phyloP scores from a whole-genome alignment of 1,140 invertebrate species.

The Zaprionus taronus region DNA sequence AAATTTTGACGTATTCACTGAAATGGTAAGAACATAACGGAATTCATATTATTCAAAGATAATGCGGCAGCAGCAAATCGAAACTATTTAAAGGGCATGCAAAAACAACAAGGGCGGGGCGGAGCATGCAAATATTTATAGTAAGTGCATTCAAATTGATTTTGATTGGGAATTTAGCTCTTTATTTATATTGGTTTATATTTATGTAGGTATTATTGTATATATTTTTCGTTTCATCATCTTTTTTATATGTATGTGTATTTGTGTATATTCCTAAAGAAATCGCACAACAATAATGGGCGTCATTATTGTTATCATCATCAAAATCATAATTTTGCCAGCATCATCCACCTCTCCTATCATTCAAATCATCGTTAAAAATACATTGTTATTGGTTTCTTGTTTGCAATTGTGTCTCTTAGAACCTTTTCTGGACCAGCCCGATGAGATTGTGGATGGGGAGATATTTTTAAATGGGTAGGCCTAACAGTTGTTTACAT shows the following conservation, averaged over 20 bases:
- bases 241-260: slow-evolving; percentile 17
- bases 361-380: slow-evolving; percentile 38
- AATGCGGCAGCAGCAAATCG: slow-evolving; percentile 22
- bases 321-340: slow-evolving; percentile 15
- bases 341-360: slow-evolving; percentile 37
- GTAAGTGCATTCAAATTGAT: slow-evolving; percentile 25
- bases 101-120: slow-evolving; percentile 16
- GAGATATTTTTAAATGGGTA: neutral
- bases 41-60: slow-evolving; percentile 48
- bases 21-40: slow-evolving; percentile 73
- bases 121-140: slow-evolving; percentile 41
- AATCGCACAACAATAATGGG: slow-evolving; percentile 39
- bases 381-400: slow-evolving; percentile 23
- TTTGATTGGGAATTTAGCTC: slow-evolving; percentile 37
- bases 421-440: slow-evolving; percentile 52
- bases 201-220: slow-evolving; percentile 30
- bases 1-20: slow-evolving; percentile 68
- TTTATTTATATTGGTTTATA: slow-evolving; percentile 26
- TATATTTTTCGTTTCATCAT: slow-evolving; percentile 21
- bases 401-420: slow-evolving; percentile 13
- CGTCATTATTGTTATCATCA: slow-evolving; percentile 19
- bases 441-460: slow-evolving; percentile 12
- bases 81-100: slow-evolving; percentile 19
- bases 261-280: slow-evolving; percentile 45
- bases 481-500: slow-evolving; percentile 84